Percentiles rank a stretch among this genome's conserved stretches.
Conservation (phyloP, 1,140 invertebrate genomes). For the Cherax quadricarinatus region DNA sequence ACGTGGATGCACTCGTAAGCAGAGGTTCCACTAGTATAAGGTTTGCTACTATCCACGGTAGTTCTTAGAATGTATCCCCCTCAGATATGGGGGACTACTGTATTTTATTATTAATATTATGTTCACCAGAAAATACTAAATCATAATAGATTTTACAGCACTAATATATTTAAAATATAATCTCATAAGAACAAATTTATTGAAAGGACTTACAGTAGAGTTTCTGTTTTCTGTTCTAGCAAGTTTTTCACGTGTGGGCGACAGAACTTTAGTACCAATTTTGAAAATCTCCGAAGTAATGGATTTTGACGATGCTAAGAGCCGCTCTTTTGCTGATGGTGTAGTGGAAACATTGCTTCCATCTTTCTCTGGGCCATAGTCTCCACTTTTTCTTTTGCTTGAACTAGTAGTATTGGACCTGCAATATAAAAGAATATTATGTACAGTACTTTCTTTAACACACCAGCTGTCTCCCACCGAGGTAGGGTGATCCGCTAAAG, state of each 20-base stretch:
- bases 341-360: slow-evolving; percentile 22
- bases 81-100: too few relatives aligned
- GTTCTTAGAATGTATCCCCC: too few relatives aligned
- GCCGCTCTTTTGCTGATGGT: slow-evolving; percentile 81
- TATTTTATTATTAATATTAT: too few relatives aligned
- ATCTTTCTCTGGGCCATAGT: slow-evolving; percentile 34
- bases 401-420: not conserved
- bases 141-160: too few relatives aligned
- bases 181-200: not conserved
- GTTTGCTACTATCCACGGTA: too few relatives aligned
- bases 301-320: slow-evolving; percentile 85
- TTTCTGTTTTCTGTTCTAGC: slow-evolving; percentile 73
- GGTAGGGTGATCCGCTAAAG: too few relatives aligned
- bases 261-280: slow-evolving; percentile 85
- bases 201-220: slow-evolving; percentile 73
- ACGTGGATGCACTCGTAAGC: too few relatives aligned
- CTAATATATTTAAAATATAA: too few relatives aligned
- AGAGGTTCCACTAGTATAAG: too few relatives aligned
- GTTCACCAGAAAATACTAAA: too few relatives aligned
- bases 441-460: too few relatives aligned
- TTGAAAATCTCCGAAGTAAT: slow-evolving; percentile 77
- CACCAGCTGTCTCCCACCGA: too few relatives aligned
- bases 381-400: slow-evolving; percentile 49
- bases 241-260: slow-evolving; percentile 84
- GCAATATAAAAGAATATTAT: not conserved